Base-by-base conservation (phyloP, 2,888 invertebrate genomes). In the Lymantria dispar region DNA sequence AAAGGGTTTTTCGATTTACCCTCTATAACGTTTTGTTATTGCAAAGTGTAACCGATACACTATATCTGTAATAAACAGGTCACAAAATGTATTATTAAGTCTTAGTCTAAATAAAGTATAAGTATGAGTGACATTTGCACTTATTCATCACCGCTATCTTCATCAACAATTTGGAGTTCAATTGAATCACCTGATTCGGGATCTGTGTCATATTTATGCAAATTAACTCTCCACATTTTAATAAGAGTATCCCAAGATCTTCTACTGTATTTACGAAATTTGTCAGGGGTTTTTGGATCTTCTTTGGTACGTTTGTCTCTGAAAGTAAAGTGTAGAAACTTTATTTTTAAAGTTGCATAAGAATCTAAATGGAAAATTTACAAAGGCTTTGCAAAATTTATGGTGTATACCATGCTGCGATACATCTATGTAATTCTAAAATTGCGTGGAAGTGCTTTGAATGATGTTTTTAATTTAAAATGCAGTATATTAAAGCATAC, bases 211-310 rank as follows among this genome's bases (percentile, higher is more conserved):
- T 94, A 98, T 55, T 93, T 91, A 77, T 98, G 98, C 43, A 98
- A 88, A 64, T 95, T 93, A 70, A 95, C 94, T 46, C 98, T 94
- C 98, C 98, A 98, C 52, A 96, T 93, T 78, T 94, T 95, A 0
- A 98, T 94, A 61, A 98, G 93, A 30, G 95, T 95, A 80, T 99
- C 99, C 96, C 98, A 99, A 10, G 96, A 98, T 62, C 99, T 93
- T 40, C 99, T 93, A 67, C 98, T 98, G 83, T 96, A 98, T 84
- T 98, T 97, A 29, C 93, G 78, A 74, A 93, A 93, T 84, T 98
- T 98, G 68, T 97, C 96, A 3, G 99, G 99, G 1, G 99, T 99
- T 70, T 93, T 93, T 1, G 98, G 99, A 84, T 98, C 96, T 5
- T 94, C 94, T 50, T 91, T 92, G 36, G 91, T 88, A 30, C 98